Base-by-base conservation (phyloP, 2,113 vertebrate genomes). In the Gila orcuttii region DNA sequence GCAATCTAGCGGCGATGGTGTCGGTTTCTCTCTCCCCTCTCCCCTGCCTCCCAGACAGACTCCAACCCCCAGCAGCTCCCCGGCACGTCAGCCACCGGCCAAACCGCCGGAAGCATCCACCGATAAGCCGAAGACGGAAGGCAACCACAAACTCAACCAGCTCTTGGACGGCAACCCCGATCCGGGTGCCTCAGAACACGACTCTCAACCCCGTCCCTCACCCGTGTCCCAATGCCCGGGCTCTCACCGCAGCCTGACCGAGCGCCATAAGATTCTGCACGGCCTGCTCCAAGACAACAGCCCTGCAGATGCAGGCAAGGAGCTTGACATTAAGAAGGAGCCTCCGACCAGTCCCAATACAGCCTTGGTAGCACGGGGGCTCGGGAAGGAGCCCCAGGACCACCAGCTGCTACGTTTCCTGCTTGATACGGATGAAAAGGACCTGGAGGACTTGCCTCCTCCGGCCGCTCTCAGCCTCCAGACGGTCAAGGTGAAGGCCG, bases 331-430 rank as follows among this genome's bases (percentile, higher is more conserved):
- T 77, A 98, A 98, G 93, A 98, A 96, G 92, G 96, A 97, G 86
- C 36, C 88, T 7, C 88, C 93, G 1, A 85, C 89, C 75, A 92
- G 95, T 79, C 91, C 82, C 85, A 84, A 88, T 86, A 1, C 86
- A 2, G 87, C 50, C 4, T 85, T 89, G 5, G 90, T 86, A 6
- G 60, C 91, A 0, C 91, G 91, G 6, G 85, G 90, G 64, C 93
- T 93, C 92, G 94, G 96, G 83, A 97, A 96, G 84, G 96, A 97
- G 3, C 96, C 94, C 23, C 98, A 98, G 91, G 98, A 99, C 90
- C 97, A 99, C 83, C 97, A 98, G 92, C 94, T 99, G 55, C 96
- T 99, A 2, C 96, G 98, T 3, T 97, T 98, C 87, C 95, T 99
- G 25, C 95, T 99, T 79, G 97, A 98, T 85, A 98, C 97, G 59